phyloP scores from a whole-genome alignment of 2,113 vertebrate genomes.

The Stomatorhinus ivindoensis region DNA sequence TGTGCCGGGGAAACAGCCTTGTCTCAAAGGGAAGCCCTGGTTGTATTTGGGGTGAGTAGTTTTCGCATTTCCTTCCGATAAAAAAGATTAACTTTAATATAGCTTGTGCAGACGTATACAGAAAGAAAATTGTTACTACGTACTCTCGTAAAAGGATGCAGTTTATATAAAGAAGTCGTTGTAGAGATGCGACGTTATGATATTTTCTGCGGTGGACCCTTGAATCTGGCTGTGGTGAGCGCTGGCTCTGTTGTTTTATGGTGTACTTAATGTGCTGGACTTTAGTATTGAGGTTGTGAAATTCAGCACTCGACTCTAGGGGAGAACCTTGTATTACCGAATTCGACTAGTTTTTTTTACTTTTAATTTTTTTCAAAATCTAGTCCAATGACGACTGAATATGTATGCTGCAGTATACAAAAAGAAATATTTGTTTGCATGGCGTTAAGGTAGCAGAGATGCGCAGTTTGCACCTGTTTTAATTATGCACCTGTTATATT shows the following conservation, averaged over 20 bases:
- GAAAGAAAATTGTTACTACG: neutral
- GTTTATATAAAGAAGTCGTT: neutral
- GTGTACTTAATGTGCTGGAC: neutral
- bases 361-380: neutral
- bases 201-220: neutral
- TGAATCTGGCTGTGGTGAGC: neutral
- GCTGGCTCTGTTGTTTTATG: neutral
- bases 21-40: conserved; percentile 20
- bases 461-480: conserved; percentile 5
- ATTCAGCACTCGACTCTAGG: neutral
- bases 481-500: neutral
- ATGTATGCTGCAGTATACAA: neutral
- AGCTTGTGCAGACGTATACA: neutral
- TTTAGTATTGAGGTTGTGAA: conserved; percentile 1
- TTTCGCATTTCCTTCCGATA: conserved; percentile 1
- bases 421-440: neutral
- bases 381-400: neutral
- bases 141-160: neutral
- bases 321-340: neutral
- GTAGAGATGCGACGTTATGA: neutral
- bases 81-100: conserved; percentile 1
- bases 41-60: conserved; percentile 42
- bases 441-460: neutral
- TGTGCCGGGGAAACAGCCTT: conserved; percentile 26
- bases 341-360: neutral